Base-by-base conservation (phyloP, 2,113 vertebrate genomes). In the Bos javanicus region DNA sequence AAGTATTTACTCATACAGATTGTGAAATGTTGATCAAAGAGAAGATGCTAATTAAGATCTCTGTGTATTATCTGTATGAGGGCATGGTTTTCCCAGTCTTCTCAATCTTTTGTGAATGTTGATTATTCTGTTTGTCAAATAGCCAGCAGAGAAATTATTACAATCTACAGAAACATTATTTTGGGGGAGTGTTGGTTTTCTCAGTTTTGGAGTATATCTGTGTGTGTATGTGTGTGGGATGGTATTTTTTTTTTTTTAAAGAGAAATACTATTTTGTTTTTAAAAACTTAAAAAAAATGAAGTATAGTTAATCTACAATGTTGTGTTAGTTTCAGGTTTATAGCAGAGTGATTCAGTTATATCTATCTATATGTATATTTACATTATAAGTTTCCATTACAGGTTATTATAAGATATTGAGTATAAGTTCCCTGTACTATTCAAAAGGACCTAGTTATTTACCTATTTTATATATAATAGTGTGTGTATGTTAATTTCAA, bases 41-140 rank as follows among this genome's bases (percentile, higher is more conserved):
- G 46, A 48, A 33, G 21, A 52, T 88, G 52, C 59, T 94, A 97
- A 94, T 92, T 96, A 93, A 81, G 8, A 67, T 71, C 46, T 83
- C 30, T 87, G 43, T 87, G 43, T 60, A 64, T 59, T 91, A 57
- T 50, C 52, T 93, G 13, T 81, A 25, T 90, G 86, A 93, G 39
- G 54, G 39, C 76, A 33, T 71, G n/a, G 36, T 33, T 76, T 90
- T 48, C 52, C 3, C 23, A 64, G 9, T 67, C 48, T 91, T 97
- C 95, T 64, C n/a, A 87, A 74, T 7, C 14, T 36, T 87, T 92
- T 92, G 71, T 84, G 74, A 85, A 54, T 91, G 86, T 92, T 92
- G 54, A 62, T n/a, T 23, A 33, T 59, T 81, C 16, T 54, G 0
- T 92, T 95, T 92, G 33, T 90, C 52, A 90, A 87, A 95, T 52